Evolutionary conservation across 1,140 invertebrate species (phyloP), one percentile per base, ranked within the genome.

Genomic region (Bombus impatiens): DNA sequence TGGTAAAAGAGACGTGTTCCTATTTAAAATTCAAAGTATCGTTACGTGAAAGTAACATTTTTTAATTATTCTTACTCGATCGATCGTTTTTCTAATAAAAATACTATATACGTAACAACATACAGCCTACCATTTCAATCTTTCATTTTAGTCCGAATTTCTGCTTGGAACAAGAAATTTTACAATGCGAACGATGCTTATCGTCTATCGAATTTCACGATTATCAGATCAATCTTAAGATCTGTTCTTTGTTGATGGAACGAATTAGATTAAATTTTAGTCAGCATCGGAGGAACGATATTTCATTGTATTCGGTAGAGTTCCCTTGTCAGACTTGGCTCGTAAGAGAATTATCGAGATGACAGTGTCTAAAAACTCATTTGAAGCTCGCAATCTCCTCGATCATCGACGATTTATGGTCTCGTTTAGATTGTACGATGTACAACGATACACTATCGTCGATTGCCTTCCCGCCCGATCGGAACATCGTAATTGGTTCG

Each of bases 91-190:
- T 22, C 47, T 8, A 6, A 22, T 53, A 53, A 22, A 4, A 53
- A 22, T 22, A 1, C 0, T 2, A 22, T 22, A 53, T 53, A 6
- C 47, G 47, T 47, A 18, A 47, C 6, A 22, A 8, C 5, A 0
- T 22, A 22, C 22, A 8, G 0, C 0, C 0, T 6, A 22, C 1
- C 47, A 2, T 53, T 53, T 53, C 18, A 2, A 8, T 22, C 1
- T 6, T 22, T 53, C 6, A 18, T 53, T 53, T 18, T 6, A 22
- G 0, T 22, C 47, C 5, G 5, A 53, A 53, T 53, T 22, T 53
- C 18, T 22, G 18, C 18, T 3, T 53, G 47, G 18, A 22, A 22
- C 0, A 22, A 53, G 47, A 53, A 22, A 53, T 22, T 53, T 53
- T 53, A 53, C 18, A 22, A 53, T 22, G 18, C 47, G 10, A 25